These are phyloP conservation scores for Heterotilapia buettikoferi DNA, from an alignment of 2,113 vertebrate genomes.

Conservation along the genomic window DNA sequence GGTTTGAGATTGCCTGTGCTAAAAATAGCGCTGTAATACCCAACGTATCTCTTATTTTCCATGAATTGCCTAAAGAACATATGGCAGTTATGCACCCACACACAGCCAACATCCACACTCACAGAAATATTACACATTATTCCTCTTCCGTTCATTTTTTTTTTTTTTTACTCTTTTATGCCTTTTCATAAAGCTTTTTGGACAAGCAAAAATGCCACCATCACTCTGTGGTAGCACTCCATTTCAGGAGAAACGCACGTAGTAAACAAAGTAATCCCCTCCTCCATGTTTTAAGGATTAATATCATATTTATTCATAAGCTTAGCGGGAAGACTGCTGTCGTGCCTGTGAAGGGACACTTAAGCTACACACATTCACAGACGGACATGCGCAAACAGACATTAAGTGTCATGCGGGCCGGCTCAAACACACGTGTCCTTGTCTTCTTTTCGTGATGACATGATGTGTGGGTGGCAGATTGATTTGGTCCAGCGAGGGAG, in stretches of 20 bases:
- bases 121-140: not conserved
- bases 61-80: slow-evolving; percentile 29
- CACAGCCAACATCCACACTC: not conserved
- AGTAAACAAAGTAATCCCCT: slow-evolving; percentile 58
- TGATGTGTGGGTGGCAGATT: slow-evolving; percentile 48
- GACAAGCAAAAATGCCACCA: slow-evolving; percentile 13
- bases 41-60: slow-evolving; percentile 7
- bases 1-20: not conserved
- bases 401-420: not conserved
- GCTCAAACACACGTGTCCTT: slow-evolving; percentile 8
- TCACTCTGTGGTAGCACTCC: slow-evolving; percentile 13
- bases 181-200: slow-evolving; percentile 11
- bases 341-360: not conserved
- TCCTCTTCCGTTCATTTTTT: not conserved
- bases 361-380: not conserved
- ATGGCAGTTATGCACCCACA: slow-evolving; percentile 1
- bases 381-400: not conserved
- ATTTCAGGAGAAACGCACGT: slow-evolving; percentile 16
- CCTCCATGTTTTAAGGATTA: slow-evolving; percentile 59
- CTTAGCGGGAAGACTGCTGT: slow-evolving; percentile 25
- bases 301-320: slow-evolving; percentile 59
- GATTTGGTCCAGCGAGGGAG: slow-evolving; percentile 28
- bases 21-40: slow-evolving; percentile 40
- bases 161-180: not conserved
- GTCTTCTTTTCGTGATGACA: slow-evolving; percentile 15